A percentile compares a stretch with the other conserved stretches of the same genome.
Conservation (phyloP, 2,113 vertebrate genomes). For the Herpetotheres cachinnans region DNA sequence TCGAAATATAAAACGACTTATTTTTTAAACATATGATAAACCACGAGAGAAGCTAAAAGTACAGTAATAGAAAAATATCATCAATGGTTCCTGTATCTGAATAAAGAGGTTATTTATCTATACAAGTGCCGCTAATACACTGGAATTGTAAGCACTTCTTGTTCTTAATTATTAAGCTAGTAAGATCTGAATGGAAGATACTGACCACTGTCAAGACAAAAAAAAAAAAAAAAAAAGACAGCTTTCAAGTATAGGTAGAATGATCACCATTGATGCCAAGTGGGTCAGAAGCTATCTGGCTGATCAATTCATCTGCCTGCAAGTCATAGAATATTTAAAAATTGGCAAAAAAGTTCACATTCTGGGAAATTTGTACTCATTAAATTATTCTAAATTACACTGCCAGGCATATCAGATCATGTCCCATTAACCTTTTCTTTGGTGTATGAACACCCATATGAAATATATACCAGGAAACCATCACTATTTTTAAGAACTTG, state of each 20-base stretch:
- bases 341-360: neutral
- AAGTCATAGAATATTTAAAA: neutral
- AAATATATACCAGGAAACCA: neutral
- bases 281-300: neutral
- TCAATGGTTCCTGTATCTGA: neutral
- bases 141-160: neutral
- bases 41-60: neutral
- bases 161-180: neutral
- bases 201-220: neutral
- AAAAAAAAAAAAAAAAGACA: neutral
- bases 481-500: neutral
- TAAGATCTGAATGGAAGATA: neutral
- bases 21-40: neutral
- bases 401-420: neutral
- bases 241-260: neutral
- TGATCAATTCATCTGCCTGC: neutral
- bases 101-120: neutral
- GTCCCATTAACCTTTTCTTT: neutral
- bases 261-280: neutral
- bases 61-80: neutral
- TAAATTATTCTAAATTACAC: neutral
- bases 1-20: neutral
- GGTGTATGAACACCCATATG: neutral
- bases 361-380: neutral
- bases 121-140: neutral